phyloP scores from a whole-genome alignment of 2,888 invertebrate species.

The Microlaimidae sp. region DNA sequence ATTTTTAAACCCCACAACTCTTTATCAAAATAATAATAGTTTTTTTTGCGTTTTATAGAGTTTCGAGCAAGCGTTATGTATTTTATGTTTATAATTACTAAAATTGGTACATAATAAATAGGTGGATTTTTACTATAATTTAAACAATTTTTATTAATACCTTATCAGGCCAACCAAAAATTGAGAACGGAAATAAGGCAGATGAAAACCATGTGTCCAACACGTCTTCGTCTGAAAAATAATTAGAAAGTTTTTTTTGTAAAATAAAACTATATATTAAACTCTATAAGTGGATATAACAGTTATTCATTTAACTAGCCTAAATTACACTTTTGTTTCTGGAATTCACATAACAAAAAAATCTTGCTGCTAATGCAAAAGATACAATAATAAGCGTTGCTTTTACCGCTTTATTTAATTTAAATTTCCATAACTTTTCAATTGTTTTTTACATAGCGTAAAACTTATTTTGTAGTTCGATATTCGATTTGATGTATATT shows the following conservation, averaged over 20 bases:
- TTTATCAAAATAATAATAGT: too few relatives aligned
- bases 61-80: too few relatives aligned
- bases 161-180: slow-evolving; percentile 85
- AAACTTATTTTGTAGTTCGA: background rate
- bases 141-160: slow-evolving; percentile 20
- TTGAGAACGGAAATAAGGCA: slow-evolving; percentile 82
- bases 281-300: background rate
- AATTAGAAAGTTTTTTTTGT: too few relatives aligned
- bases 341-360: too few relatives aligned
- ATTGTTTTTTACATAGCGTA: background rate
- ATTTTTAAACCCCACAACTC: too few relatives aligned
- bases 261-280: slow-evolving; percentile 37
- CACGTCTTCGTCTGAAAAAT: slow-evolving; percentile 64
- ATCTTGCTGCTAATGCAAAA: too few relatives aligned
- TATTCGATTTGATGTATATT: too few relatives aligned
- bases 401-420: too few relatives aligned
- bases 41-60: too few relatives aligned
- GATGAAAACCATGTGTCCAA: slow-evolving; percentile 99
- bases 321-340: slow-evolving; percentile 39
- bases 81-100: too few relatives aligned
- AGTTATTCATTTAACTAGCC: background rate
- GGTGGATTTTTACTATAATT: background rate
- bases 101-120: background rate
- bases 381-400: too few relatives aligned
- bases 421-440: too few relatives aligned